phyloP scores from a whole-genome alignment of 2,113 vertebrate genomes.

The Trematocara nigrifrons region DNA sequence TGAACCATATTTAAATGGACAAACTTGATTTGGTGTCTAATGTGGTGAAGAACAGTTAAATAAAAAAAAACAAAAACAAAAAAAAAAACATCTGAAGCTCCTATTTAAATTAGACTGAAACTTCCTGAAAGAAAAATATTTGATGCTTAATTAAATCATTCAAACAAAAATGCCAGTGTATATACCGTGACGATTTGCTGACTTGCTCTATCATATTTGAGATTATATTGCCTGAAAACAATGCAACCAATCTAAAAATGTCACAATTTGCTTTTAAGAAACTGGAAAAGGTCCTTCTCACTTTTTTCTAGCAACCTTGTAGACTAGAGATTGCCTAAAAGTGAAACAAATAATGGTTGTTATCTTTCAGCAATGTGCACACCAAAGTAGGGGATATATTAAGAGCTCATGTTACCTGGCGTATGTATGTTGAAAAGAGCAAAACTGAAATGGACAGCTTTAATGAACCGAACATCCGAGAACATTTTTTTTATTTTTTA shows the following conservation, averaged over 20 bases:
- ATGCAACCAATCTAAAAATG: background rate
- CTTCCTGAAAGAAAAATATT: background rate
- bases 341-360: background rate
- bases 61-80: too few relatives aligned
- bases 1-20: background rate
- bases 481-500: rapidly evolving
- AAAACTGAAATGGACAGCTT: background rate
- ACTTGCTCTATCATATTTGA: background rate
- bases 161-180: background rate
- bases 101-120: background rate
- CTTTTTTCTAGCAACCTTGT: background rate
- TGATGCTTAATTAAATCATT: background rate
- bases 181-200: background rate
- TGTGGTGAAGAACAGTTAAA: background rate
- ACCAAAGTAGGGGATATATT: background rate
- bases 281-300: background rate
- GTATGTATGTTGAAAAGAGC: background rate
- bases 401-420: background rate
- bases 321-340: background rate
- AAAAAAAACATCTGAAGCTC: background rate
- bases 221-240: background rate
- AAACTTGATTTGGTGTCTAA: background rate
- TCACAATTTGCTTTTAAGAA: background rate
- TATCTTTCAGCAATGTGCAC: background rate
- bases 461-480: background rate